Conservation (phyloP, 1,140 invertebrate genomes). For the Brachionus asplanchnoidis region DNA sequence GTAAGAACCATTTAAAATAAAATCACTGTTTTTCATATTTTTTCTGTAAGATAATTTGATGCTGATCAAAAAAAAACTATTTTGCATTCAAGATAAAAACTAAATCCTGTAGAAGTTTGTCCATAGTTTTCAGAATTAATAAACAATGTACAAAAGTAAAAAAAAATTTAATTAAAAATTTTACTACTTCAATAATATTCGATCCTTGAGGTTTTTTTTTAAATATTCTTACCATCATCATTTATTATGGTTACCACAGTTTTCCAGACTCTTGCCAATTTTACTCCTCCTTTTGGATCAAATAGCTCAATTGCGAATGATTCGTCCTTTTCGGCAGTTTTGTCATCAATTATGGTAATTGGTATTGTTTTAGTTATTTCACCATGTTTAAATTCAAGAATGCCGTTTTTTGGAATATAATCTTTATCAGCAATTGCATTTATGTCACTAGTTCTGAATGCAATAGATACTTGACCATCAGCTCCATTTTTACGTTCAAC, state of each 20-base stretch:
- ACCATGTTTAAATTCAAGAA: constrained; percentile 62
- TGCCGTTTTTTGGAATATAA: constrained; percentile 58
- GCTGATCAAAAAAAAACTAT: no score
- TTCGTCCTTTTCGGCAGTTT: constrained; percentile 65
- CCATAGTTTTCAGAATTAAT: no score
- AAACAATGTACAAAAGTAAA: no score
- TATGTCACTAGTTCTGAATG: constrained; percentile 63
- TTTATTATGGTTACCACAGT: constrained; percentile 65
- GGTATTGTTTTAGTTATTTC: constrained; percentile 61
- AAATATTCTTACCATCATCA: constrained; percentile 61
- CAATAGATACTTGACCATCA: constrained; percentile 61
- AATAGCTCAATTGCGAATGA: constrained; percentile 64
- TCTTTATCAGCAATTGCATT: constrained; percentile 62
- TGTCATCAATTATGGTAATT: constrained; percentile 64
- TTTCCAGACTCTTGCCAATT: constrained; percentile 61
- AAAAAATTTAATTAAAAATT: no score
- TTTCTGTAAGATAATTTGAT: no score
- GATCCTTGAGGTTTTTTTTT: no score
- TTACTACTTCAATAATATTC: no score
- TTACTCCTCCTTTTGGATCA: constrained; percentile 61
- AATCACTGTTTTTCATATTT: no score
- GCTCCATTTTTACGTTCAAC: constrained; percentile 61
- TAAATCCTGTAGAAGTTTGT: no score
- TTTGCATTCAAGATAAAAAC: no score
- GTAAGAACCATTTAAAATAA: no score